Conservation (phyloP, 2,888 invertebrate genomes). For the Sclerodermus sp. region DNA sequence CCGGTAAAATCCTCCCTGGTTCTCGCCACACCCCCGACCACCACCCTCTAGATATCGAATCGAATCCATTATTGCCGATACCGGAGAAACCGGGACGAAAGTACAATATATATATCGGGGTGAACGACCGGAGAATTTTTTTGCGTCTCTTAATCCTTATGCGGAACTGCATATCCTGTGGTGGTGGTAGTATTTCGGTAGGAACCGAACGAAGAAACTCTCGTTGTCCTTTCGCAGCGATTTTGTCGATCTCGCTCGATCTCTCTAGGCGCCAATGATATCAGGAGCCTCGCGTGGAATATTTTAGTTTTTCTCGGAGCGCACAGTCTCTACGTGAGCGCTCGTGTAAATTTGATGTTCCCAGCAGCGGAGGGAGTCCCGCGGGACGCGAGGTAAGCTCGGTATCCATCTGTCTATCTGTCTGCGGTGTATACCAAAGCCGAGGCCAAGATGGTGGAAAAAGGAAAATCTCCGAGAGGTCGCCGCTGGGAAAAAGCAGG, state of each 20-base stretch:
- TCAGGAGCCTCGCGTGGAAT: conserved; percentile 12
- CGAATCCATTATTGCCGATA: too few relatives aligned
- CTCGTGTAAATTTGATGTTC: conserved; percentile 14
- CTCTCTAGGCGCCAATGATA: conserved; percentile 10
- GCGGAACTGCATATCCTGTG: too few relatives aligned
- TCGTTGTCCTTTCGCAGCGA: conserved; percentile 13
- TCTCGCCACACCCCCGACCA: too few relatives aligned
- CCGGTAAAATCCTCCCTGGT: too few relatives aligned
- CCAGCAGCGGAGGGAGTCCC: conserved; percentile 8
- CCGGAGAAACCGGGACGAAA: too few relatives aligned
- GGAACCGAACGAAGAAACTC: too few relatives aligned
- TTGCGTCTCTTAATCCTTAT: too few relatives aligned
- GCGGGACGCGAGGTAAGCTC: conserved; percentile 13
- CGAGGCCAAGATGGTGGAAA: background rate
- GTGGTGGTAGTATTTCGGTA: too few relatives aligned
- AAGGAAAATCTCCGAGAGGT: background rate
- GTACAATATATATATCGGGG: too few relatives aligned
- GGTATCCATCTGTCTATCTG: conserved; percentile 18
- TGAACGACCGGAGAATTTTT: too few relatives aligned
- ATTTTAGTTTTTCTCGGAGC: conserved; percentile 11
- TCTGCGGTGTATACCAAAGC: conserved; percentile 2
- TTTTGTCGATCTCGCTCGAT: background rate
- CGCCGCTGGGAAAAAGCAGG: conserved; percentile 2
- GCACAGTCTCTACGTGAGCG: background rate
- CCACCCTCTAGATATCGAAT: too few relatives aligned